phyloP scores from a whole-genome alignment of 2,797 vertebrate species.

The Pangasius sanitwongsei region DNA sequence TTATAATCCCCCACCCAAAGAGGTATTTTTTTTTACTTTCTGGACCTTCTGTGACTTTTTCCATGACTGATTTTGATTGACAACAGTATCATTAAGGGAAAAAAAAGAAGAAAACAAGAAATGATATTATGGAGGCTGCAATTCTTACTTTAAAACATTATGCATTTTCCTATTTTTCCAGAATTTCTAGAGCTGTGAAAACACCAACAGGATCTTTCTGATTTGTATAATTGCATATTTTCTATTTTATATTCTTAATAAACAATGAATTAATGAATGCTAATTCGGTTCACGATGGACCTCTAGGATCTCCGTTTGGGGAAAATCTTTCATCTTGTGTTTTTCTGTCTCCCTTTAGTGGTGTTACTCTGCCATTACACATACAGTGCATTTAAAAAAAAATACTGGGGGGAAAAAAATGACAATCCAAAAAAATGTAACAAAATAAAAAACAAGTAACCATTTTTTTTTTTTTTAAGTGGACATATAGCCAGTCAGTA shows the following conservation, averaged over 20 bases:
- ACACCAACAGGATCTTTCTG: background rate
- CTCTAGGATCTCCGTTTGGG: background rate
- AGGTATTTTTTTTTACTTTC: background rate
- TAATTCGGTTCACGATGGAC: background rate
- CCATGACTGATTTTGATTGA: background rate
- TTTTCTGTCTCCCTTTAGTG: conserved; percentile 13
- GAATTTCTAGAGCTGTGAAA: background rate
- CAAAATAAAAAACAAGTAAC: background rate
- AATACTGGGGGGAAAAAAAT: no score
- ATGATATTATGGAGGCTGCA: background rate
- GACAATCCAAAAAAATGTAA: background rate
- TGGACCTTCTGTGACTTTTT: background rate
- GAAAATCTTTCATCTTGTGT: background rate
- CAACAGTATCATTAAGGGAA: background rate
- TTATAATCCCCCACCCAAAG: background rate
- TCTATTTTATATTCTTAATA: background rate
- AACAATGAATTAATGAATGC: background rate
- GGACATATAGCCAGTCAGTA: background rate
- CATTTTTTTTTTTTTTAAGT: no score
- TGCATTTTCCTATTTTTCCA: background rate
- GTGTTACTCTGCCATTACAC: background rate
- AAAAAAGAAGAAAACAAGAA: background rate
- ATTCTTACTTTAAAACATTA: background rate
- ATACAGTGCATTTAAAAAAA: background rate
- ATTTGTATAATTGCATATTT: background rate